These are phyloP conservation scores for Aurelia sp. DNA, from an alignment of 30 jellyfish, hydroid and myxozoan genomes.

Conservation along the genomic window DNA sequence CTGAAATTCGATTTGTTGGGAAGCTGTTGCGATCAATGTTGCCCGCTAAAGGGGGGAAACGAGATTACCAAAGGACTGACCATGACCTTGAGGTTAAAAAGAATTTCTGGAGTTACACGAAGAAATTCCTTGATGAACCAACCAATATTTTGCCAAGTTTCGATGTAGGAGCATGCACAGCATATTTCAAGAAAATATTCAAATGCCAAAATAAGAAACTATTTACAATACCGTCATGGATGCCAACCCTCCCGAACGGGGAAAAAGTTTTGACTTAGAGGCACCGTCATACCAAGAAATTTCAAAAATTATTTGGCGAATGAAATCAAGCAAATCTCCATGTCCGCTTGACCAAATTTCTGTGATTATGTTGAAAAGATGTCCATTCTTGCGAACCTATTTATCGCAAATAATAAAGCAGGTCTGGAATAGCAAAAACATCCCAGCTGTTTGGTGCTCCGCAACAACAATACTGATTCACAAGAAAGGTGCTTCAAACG, in stretches of 20 bases:
- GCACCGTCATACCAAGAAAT: conserved; percentile 42
- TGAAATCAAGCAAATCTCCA: conserved; percentile 45
- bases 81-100: too few species aligned
- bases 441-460: too few species aligned
- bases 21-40: too few species aligned
- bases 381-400: conserved; percentile 49
- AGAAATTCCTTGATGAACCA: conserved; percentile 20
- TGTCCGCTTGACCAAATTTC: conserved; percentile 57
- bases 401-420: neutral
- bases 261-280: conserved; percentile 8
- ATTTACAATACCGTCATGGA: conserved; percentile 25
- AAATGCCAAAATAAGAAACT: conserved; percentile 5
- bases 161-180: conserved; percentile 14
- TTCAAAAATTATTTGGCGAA: conserved; percentile 8
- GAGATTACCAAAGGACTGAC: too few species aligned
- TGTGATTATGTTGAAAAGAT: conserved; percentile 40
- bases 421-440: too few species aligned
- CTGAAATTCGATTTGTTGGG: too few species aligned
- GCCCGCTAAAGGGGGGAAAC: too few species aligned
- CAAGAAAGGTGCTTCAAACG: too few species aligned
- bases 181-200: conserved; percentile 26
- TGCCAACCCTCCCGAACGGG: neutral
- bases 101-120: neutral
- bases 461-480: too few species aligned
- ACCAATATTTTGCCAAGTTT: conserved; percentile 20